Base-by-base conservation (phyloP, 2,888 invertebrate genomes). In the Melanostoma scalare region DNA sequence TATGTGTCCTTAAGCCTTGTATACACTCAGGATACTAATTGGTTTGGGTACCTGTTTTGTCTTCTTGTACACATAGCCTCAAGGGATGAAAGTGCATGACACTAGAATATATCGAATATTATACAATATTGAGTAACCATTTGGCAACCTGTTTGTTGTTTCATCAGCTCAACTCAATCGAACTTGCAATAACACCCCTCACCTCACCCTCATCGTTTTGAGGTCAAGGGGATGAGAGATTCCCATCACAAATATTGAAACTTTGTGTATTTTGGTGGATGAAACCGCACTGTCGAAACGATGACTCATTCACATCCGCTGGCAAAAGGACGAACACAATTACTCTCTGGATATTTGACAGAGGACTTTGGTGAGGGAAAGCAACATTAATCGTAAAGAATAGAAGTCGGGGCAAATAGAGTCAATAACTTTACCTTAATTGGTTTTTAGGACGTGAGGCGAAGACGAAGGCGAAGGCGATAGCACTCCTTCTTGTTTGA, bases 141-240 rank as follows among this genome's bases (percentile, higher is more conserved):
- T 63, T 68, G 72, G 76, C 67, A 76, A 76, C 67, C 67, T 72
- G 71, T 72, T 81, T 76, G 81, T 81, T 76, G 76, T 76, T 72
- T 53, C 77, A 72, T 77, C 72, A 81, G 44, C 44, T 44, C 9
- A 67, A 67, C 44, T 48, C 71, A 61, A 75, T 55, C 58, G 53
- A 55, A 35, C 50, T 63, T 63, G 63, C 58, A 71, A 80, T 76
- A 60, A 67, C n/a, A 35, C 50, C 42, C 48, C 30, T n/a, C n/a
- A n/a, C 36, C 36, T 6, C 52, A 53, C 9, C 60, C 48, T n/a
- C 52, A 52, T 30, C 9, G 30, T 8, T 40, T 2, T 61, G 31
- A 10, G 48, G 38, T 30, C 2, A 10, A 42, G 56, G 48, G 44
- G 10, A 30, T 46, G 36, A 48, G 35, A 20, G 2, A 30, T 36